Evolutionary conservation across 2,888 invertebrate species (phyloP), one percentile per base, ranked within the genome.

Genomic region (Pardosa pseudoannulata): DNA sequence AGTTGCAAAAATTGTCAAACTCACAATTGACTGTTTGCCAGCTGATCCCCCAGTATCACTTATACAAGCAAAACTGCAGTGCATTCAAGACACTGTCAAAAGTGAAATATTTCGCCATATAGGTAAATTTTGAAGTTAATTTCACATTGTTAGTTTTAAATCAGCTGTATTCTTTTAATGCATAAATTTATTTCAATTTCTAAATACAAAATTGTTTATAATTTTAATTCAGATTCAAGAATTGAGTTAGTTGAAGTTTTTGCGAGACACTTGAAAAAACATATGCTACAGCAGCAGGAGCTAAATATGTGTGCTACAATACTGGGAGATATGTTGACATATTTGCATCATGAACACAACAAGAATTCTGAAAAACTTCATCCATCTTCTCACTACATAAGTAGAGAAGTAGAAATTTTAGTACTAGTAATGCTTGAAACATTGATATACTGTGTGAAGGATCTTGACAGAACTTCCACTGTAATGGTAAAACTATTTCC

Each of bases 261-360:
- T 36, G 96, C 97, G 91, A 95, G 95, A 89, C 97, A 98, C 90
- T 92, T 98, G 50, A 94, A 96, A 36, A 94, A 95, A 28, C 97
- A 98, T 91, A 92, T 98, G 1, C 94, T 95, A 0, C 94, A 95
- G 0, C 94, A 96, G 27, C 96, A 96, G 90, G 97, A 97, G 90
- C 92, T 97, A 39, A 93, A 95, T 16, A 93, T 96, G 5, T 97
- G 97, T 90, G 95, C 97, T 0, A 96, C 96, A 86, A 96, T 98
- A 90, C 92, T 98, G 11, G 95, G 96, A 0, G 97, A 97, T 91
- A 94, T 98, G 36, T 94, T 98, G 23, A 94, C 93, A 64, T 94
- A 93, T 90, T 91, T 95, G 23, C 93, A 94, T 90, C 93, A 89
- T 80, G 89, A 90, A 70, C 50, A 71, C 29, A 50, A 75, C 13